Conservation (phyloP, 2,113 vertebrate genomes). For the Casuarius casuarius region DNA sequence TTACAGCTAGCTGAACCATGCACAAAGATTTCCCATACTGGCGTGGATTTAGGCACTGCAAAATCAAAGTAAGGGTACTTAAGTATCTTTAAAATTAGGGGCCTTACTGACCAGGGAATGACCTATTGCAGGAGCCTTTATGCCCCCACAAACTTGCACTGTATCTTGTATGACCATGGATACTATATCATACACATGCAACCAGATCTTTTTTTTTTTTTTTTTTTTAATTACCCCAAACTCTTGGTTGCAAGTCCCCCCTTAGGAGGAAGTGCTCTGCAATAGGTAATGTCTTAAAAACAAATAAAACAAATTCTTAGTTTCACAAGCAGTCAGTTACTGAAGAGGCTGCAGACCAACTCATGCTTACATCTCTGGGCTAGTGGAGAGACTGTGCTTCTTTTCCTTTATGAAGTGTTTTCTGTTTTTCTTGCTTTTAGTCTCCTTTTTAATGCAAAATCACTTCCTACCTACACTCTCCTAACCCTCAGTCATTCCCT, state of each 20-base stretch:
- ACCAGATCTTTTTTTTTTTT: background rate
- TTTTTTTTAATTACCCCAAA: background rate
- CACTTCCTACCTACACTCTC: background rate
- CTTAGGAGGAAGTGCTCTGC: background rate
- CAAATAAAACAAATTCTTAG: background rate
- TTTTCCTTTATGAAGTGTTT: background rate
- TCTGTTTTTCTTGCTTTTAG: background rate
- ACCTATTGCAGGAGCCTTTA: background rate
- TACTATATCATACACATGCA: background rate
- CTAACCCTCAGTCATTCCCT: background rate
- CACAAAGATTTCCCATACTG: background rate
- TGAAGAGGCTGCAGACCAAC: background rate
- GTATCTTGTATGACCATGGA: background rate
- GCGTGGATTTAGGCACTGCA: background rate
- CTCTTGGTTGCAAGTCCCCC: background rate
- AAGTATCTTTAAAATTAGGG: background rate
- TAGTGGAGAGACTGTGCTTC: background rate
- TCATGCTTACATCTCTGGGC: fast-evolving
- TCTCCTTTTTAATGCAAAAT: background rate
- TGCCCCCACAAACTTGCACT: background rate
- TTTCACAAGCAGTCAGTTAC: background rate
- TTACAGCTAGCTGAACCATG: background rate
- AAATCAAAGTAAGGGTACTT: background rate
- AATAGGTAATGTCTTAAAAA: background rate
- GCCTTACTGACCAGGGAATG: background rate